Conservation (phyloP, 2,888 invertebrate species). For the Melanophora roralis region DNA sequence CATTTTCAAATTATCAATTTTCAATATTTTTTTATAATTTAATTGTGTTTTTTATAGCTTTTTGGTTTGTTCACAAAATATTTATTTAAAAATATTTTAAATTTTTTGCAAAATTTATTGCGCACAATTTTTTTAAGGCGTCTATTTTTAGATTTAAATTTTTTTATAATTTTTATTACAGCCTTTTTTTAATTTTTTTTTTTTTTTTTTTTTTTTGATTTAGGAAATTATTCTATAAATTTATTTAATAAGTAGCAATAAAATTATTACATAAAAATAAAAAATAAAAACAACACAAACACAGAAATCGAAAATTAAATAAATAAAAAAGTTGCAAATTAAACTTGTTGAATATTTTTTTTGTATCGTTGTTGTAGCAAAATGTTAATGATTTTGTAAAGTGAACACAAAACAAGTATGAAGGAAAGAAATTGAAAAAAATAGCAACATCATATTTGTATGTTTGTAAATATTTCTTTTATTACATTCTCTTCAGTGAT, state of each 20-base stretch:
- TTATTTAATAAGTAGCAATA: not conserved
- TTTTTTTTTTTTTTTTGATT: not conserved
- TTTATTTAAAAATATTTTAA: no score
- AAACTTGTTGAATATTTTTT: slow-evolving; percentile 51
- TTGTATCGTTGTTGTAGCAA: slow-evolving; percentile 13
- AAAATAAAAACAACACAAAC: slow-evolving; percentile 16
- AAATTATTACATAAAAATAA: slow-evolving; percentile 37
- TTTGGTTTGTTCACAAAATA: no score
- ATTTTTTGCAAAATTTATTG: no score
- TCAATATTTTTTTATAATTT: not conserved
- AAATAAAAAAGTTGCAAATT: slow-evolving; percentile 40
- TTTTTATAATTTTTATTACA: not conserved
- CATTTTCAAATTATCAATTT: not conserved
- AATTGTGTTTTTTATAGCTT: not conserved
- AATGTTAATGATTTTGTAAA: slow-evolving; percentile 39
- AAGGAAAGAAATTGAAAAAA: not conserved
- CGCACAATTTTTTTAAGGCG: not conserved
- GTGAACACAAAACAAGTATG: slow-evolving; percentile 6
- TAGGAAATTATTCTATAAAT: no score
- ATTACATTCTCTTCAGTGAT: slow-evolving; percentile 14
- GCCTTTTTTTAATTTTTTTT: slow-evolving; percentile 1
- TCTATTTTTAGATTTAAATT: not conserved
- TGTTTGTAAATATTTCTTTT: no score
- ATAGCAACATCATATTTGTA: not conserved
- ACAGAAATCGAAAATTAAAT: slow-evolving; percentile 3